Evolutionary conservation across 2,888 invertebrate genomes (phyloP).

Genomic region (Electrophaes corylata): DNA sequence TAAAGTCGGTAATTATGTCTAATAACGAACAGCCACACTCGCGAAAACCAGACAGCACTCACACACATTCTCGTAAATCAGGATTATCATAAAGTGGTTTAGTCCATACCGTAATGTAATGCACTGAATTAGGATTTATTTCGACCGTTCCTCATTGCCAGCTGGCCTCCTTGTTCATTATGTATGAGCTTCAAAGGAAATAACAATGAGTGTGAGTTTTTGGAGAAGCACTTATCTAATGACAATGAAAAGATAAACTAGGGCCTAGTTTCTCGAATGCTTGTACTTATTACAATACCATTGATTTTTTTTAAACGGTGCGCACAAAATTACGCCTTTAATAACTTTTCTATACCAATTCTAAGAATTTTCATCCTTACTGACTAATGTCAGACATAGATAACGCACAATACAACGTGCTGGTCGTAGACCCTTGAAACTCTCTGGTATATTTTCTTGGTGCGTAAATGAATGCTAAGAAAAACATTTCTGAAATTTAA

Average conservation of each 20-base stretch:
- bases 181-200: slow-evolving; percentile 41
- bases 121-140: slow-evolving; percentile 66
- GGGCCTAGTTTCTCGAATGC: background rate
- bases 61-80: slow-evolving; percentile 52
- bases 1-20: background rate
- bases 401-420: too few relatives aligned
- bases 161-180: slow-evolving; percentile 53
- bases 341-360: too few relatives aligned
- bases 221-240: background rate
- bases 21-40: background rate
- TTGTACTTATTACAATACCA: background rate
- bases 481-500: too few relatives aligned
- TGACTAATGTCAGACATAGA: too few relatives aligned
- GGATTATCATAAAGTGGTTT: slow-evolving; percentile 53
- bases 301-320: too few relatives aligned
- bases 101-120: slow-evolving; percentile 54
- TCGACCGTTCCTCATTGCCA: slow-evolving; percentile 55
- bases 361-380: too few relatives aligned
- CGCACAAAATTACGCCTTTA: too few relatives aligned
- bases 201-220: slow-evolving; percentile 14
- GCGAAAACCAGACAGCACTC: slow-evolving; percentile 28
- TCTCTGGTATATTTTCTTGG: too few relatives aligned
- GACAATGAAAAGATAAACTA: slow-evolving; percentile 8
- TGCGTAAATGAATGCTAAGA: too few relatives aligned
- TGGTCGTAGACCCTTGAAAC: too few relatives aligned